Base-by-base conservation (phyloP, 2,797 vertebrate species). In the Neomorphus geoffroyi region DNA sequence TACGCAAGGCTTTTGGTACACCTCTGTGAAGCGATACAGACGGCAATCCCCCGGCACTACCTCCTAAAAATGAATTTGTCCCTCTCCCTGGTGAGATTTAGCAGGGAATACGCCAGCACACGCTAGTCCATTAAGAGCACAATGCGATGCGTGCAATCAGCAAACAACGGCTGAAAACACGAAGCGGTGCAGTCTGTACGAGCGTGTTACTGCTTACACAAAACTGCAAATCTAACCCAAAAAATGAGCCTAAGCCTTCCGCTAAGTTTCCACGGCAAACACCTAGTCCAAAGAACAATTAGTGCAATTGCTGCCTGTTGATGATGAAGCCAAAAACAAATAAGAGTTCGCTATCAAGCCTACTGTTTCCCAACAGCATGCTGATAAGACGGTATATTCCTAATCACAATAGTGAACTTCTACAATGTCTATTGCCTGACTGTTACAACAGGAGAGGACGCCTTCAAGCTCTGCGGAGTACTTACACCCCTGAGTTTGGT, bases 321-420 rank as follows among this genome's bases (percentile, higher is more conserved):
- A 88, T 3, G 70, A 35, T 6, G 88, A 88, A 39, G 51, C 80
- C 66, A 95, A 86, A 71, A 65, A 88, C 69, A 93, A 94, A 75
- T 65, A 80, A 64, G 69, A 85, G 58, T 62, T 92, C 1, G 10
- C 41, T 86, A 89, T 77, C 77, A 71, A 66, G 45, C 27, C 60
- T 80, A 67, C 64, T 77, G 79, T 70, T 73, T 92, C 77, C 80
- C 71, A 95, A 66, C 30, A 17, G 78, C 9, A 3, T 37, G 80
- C 90, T 83, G 94, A 70, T 83, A 94, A 85, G 48, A 35, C 50
- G 93, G 56, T 85, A 81, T 74, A 73, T 60, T 50, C 85, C 57
- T 93, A 57, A 81, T 86, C n/a, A 71, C 50, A 77, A 56, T 37
- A 35, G 5, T 74, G 78, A 83, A 93, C 58, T 95, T 95, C 74